Base-by-base conservation (phyloP, 2,888 invertebrate genomes). In the Cheilosia impressa region DNA sequence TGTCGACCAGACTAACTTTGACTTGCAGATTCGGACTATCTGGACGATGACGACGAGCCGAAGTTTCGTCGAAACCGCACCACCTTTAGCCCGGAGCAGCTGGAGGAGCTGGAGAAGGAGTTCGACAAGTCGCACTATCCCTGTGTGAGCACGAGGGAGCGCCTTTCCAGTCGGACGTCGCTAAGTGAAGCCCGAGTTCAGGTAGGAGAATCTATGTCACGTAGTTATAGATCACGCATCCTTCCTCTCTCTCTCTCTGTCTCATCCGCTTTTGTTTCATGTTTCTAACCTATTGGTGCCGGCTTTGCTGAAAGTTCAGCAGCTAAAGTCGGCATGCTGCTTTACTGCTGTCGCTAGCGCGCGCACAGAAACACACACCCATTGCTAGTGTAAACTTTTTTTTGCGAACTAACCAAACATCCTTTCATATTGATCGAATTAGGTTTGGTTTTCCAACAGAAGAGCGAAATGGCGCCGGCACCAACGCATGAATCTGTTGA, bases 381-480 rank as follows among this genome's bases (percentile, higher is more conserved):
- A 81, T 85, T 85, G 85, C 85, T 81, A 85, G 85, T 76, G 81
- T 85, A 76, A 85, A 85, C 85, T 85, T 85, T 88, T 88, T 88
- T 88, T 88, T 87, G 87, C 89, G 89, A 90, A 91, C 90, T 90
- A 91, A 92, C 91, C 92, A 92, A 92, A 92, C 87, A 90, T 91
- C 91, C 88, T 88, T 88, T 88, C 91, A 90, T 91, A 93, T 92
- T 92, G 94, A 94, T 94, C 94, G 85, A 87, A 87, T 95, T 96
- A 98, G 98, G 98, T 98, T 95, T 98, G 98, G 98, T 98, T 98
- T 96, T 98, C 98, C 94, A 98, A 98, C 96, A 97, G 98, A 95
- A 96, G 98, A 94, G 98, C 98, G 93, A 98, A 98, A 94, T 98
- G 98, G 98, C 96, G 98, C 93, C 96, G 98, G 91, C 98, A 98